Evolutionary conservation across 2,888 invertebrate genomes (phyloP).

Genomic region (Leptopilina myrica): DNA sequence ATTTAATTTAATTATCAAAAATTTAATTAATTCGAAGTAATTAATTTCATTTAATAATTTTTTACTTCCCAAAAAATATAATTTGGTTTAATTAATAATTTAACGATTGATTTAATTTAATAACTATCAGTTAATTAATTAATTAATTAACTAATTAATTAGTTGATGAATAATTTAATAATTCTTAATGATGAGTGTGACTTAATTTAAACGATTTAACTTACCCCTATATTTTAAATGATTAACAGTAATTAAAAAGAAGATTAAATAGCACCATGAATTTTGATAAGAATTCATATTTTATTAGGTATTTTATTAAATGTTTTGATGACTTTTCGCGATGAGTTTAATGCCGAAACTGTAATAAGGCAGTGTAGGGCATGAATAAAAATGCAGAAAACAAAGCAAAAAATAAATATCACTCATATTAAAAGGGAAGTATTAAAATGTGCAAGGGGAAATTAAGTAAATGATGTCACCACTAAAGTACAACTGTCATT

Average conservation of each 20-base stretch:
- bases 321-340: not conserved
- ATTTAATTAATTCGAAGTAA: not conserved
- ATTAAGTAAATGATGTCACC: conserved; percentile 30
- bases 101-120: no score
- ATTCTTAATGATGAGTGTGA: no score
- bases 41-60: no score
- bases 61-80: no score
- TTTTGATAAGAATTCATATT: not conserved
- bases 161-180: no score
- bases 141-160: no score
- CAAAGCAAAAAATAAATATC: not conserved
- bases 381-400: conserved; percentile 4
- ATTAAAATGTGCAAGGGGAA: conserved; percentile 25
- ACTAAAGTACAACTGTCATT: conserved; percentile 14
- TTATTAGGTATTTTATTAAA: not conserved
- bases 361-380: not conserved
- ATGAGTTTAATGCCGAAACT: not conserved
- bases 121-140: no score
- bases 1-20: not conserved
- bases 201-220: not conserved
- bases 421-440: conserved; percentile 21
- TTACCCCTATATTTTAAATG: conserved; percentile 1
- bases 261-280: not conserved
- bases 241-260: not conserved
- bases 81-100: no score